Base-by-base conservation (phyloP, 2,113 vertebrate species). In the Prietella phreatophila region DNA sequence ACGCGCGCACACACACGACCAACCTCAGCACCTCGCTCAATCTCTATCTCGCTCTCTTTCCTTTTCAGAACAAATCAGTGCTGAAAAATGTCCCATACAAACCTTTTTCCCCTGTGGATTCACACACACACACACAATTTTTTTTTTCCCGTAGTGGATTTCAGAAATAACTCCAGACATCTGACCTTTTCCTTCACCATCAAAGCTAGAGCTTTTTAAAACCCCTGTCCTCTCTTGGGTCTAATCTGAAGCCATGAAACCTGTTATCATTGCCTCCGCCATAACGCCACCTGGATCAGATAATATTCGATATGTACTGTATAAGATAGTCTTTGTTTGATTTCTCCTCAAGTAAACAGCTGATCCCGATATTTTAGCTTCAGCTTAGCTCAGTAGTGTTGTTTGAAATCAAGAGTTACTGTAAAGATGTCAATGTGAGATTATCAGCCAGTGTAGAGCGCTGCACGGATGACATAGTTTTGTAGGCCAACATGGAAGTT, bases 101-200 rank as follows among this genome's bases (percentile, higher is more conserved):
- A 30, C 58, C 56, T 60, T 14, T 30, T 19, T 7, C 27, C 56
- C 73, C 39, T 30, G 53, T n/a, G 36, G 39, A 36, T 55, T 56
- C 83, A 71, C 53, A 42, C 6, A 39, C 50, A 73, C 69, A 60
- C 20, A 22, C 58, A 60, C 20, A 50, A 73, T 69, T 69, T 69
- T 33, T 15, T 71, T 36, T 47, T n/a, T 50, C 47, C 14, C 65
- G 56, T 33, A 33, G 56, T 63, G 63, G 33, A 42, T 71, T 82
- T 58, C 50, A 71, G 53, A 82, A 71, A 87, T 82, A 82, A 58
- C 79, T 69, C 63, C 86, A 87, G 86, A 82, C 50, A 73, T 47
- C 11, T 22, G 53, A 71, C 79, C 61, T 82, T 82, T 82, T 42
- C 19, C 39, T 55, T 73, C 33, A 86, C 42, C 30, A 33, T 80